Evolutionary conservation across 2,888 invertebrate genomes (phyloP), one percentile per base, ranked within the genome.

Genomic region (Pogonocherus hispidulus): DNA sequence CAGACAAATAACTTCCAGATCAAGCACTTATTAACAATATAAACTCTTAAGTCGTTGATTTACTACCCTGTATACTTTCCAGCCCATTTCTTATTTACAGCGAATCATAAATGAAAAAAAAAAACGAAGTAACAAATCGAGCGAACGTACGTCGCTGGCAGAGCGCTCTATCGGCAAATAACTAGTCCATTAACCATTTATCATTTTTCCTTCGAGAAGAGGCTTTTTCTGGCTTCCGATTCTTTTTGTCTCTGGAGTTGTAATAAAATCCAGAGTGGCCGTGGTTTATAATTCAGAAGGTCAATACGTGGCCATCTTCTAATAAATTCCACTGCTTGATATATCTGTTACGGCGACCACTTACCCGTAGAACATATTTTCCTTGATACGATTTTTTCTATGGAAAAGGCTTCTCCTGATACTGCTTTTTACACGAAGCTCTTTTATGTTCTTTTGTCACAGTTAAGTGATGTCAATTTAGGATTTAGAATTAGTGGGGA

Each of bases 151-250:
- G 69, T 66, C 66, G 41, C 54, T 56, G n/a, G n/a, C n/a, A n/a
- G n/a, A n/a, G n/a, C n/a, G n/a, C 66, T 59, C 44, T 67, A 73
- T 73, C 76, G 72, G 57, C 70, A 67, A 74, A 66, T 60, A 66
- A 69, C 66, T 60, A 73, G 69, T 69, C 72, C 73, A 69, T 76
- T 73, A 73, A 70, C 72, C 74, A 74, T 74, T 76, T 76, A 74
- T 76, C 74, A 76, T 76, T 66, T n/a, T 72, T 72, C 66, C 69
- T 63, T 52, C 54, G 63, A 67, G 20, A 51, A 27, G 41, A 54
- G 46, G 62, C 57, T 51, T 63, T 69, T 59, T 69, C 49, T 49
- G 3, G 22, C 9, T 20, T 66, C 55, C 56, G 49, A 46, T 56
- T 52, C 63, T 32, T 62, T 51, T 54, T 44, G 16, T 60, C 54